A percentile compares a stretch with the other conserved stretches of the same genome.
Conservation (phyloP, 2,113 vertebrate species). For the Bujurquina vittata region DNA sequence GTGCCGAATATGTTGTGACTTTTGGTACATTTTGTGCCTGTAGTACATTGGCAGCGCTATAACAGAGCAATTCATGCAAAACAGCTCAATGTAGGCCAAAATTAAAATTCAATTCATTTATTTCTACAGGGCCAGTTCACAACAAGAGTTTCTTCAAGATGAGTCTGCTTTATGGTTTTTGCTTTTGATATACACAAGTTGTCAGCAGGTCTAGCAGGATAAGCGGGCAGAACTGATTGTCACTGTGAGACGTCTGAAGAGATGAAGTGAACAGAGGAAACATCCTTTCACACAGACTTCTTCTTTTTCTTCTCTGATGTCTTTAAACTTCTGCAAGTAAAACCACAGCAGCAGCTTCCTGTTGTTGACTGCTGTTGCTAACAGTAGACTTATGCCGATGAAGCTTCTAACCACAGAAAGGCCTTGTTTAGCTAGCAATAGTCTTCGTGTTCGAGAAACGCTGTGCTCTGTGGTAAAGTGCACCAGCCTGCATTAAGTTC, state of each 20-base stretch:
- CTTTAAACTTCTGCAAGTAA: neutral
- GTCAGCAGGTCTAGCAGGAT: rapidly evolving
- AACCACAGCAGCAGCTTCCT: neutral
- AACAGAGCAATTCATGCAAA: neutral
- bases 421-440: rapidly evolving
- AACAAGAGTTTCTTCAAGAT: rapidly evolving
- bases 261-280: too few species aligned
- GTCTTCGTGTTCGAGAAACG: rapidly evolving
- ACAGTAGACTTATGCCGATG: neutral
- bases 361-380: too few species aligned
- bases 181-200: too few species aligned
- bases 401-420: neutral
- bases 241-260: too few species aligned
- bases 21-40: rapidly evolving
- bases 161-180: neutral
- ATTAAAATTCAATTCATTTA: neutral
- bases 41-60: rapidly evolving
- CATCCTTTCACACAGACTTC: neutral
- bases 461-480: neutral
- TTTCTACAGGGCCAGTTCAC: rapidly evolving
- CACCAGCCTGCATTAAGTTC: neutral
- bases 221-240: too few species aligned
- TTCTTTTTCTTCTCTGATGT: neutral
- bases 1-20: too few species aligned
- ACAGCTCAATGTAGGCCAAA: rapidly evolving